Evolutionary conservation across 2,113 vertebrate species (phyloP).

Genomic region (Athene cunicularia): DNA sequence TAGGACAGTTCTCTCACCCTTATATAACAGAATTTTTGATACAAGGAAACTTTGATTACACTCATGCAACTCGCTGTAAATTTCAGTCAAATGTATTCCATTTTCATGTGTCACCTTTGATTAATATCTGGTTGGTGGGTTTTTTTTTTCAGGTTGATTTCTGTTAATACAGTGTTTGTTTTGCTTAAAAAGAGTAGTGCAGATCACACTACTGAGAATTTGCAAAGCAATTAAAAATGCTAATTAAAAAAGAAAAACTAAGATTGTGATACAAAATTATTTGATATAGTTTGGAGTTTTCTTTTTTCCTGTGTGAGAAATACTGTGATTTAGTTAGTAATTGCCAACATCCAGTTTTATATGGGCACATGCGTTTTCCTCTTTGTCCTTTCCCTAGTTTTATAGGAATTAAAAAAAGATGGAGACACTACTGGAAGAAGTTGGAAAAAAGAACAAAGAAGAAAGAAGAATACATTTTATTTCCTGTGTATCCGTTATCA

Average conservation of each 20-base stretch:
- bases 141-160: background rate
- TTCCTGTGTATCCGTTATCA: background rate
- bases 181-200: background rate
- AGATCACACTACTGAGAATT: background rate
- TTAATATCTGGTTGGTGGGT: background rate
- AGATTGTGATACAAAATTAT: background rate
- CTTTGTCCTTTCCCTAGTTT: background rate
- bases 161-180: background rate
- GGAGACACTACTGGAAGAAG: background rate
- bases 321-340: background rate
- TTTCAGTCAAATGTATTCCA: background rate
- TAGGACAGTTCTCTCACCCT: background rate
- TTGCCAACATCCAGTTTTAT: background rate
- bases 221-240: background rate
- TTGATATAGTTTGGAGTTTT: background rate
- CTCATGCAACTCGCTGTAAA: background rate
- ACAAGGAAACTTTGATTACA: background rate
- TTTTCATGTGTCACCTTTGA: background rate
- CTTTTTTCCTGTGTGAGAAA: background rate
- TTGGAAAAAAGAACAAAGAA: background rate
- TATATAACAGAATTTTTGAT: background rate
- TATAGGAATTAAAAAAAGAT: background rate
- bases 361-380: background rate
- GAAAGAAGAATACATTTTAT: background rate
- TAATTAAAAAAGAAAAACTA: background rate